phyloP scores from a whole-genome alignment of 2,797 vertebrate genomes.

The Ataeniobius toweri region DNA sequence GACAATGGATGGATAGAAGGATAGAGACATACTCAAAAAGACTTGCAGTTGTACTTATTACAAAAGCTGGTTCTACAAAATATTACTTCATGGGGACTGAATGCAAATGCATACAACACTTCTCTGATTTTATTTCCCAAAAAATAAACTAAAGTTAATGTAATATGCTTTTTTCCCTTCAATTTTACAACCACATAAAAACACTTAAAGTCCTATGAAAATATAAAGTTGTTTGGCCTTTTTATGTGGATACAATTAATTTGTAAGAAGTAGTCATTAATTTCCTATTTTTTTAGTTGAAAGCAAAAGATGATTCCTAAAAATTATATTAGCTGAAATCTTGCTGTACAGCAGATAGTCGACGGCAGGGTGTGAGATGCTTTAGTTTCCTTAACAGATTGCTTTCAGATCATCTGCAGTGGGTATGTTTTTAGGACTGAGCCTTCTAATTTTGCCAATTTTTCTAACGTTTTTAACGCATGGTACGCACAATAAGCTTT shows the following conservation, averaged over 20 bases:
- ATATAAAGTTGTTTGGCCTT: background rate
- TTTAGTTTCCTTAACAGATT: background rate
- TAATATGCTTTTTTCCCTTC: background rate
- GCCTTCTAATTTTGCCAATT: background rate
- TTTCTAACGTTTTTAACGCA: background rate
- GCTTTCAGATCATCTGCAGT: background rate
- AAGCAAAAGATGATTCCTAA: background rate
- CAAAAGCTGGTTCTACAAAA: background rate
- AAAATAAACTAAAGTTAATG: background rate
- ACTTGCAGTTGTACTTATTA: background rate
- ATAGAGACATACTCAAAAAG: background rate
- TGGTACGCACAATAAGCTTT: background rate
- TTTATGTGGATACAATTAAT: no score
- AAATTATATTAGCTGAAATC: no score
- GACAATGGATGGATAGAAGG: no score
- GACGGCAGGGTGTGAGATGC: no score
- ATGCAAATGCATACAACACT: background rate
- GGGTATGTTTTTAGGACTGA: background rate
- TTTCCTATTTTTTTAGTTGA: background rate
- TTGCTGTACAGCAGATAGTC: background rate
- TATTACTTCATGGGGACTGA: background rate
- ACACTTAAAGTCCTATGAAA: background rate
- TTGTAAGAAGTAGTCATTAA: background rate
- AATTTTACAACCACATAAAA: background rate
- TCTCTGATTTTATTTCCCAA: background rate